These are phyloP conservation scores for Argentina silus DNA, from an alignment of 2,797 vertebrate genomes.

Conservation along the genomic window DNA sequence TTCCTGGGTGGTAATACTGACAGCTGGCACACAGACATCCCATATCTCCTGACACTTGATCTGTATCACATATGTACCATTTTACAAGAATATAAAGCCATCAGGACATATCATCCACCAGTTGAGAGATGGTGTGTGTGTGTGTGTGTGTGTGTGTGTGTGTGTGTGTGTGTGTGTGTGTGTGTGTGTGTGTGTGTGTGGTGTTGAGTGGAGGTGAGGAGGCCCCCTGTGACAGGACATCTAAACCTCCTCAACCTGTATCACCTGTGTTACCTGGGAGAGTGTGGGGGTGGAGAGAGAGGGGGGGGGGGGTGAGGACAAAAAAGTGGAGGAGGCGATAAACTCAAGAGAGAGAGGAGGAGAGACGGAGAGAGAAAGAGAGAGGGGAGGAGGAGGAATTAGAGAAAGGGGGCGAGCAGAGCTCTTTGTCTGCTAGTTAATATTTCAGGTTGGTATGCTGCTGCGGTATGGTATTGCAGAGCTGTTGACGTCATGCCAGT, in stretches of 20 bases:
- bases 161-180: not conserved
- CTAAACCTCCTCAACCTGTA: not conserved
- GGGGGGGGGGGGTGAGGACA: not conserved
- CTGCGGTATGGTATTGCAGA: conserved; percentile 45
- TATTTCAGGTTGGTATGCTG: conserved; percentile 33
- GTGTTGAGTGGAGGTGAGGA: not conserved
- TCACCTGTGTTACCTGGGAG: not conserved
- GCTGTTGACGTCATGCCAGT: conserved; percentile 50
- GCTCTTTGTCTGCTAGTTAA: conserved; percentile 29
- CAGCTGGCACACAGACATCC: not conserved
- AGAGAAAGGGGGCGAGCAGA: not conserved
- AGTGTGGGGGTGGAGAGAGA: conserved; percentile 1
- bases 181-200: not conserved
- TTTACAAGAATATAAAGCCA: not conserved
- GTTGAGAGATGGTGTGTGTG: not conserved
- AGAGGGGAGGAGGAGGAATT: not conserved
- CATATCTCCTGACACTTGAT: not conserved
- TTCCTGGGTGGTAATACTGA: not conserved
- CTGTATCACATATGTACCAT: not conserved
- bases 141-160: not conserved
- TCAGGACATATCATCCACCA: not conserved
- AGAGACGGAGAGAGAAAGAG: not conserved
- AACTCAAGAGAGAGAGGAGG: not conserved
- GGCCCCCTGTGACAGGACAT: not conserved
- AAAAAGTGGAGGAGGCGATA: not conserved